Conservation (phyloP, 2,113 vertebrate genomes). For the Miniopterus natalensis region DNA sequence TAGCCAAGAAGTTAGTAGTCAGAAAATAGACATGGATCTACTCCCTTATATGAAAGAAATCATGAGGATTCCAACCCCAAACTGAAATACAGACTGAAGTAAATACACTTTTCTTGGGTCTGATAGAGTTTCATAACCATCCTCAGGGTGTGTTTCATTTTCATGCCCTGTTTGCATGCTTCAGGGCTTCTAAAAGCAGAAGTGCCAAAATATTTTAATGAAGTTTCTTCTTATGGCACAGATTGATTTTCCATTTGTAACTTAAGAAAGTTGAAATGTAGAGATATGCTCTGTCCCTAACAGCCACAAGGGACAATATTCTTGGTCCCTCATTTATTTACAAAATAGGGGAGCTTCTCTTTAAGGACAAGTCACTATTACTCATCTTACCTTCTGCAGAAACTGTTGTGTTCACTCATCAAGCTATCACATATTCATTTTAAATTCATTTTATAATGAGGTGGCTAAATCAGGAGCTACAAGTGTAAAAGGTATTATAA, state of each 20-base stretch:
- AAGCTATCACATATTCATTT: not conserved
- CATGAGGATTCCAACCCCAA: not conserved
- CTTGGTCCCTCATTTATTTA: not conserved
- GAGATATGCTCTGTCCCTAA: not conserved
- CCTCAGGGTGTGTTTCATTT: slow-evolving; percentile 62
- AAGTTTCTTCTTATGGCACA: slow-evolving; percentile 46
- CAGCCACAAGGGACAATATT: not conserved
- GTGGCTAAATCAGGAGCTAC: not conserved
- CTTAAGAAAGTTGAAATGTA: slow-evolving; percentile 37
- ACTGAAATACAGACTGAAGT: slow-evolving; percentile 11
- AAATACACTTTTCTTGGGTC: slow-evolving; percentile 16
- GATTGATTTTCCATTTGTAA: not conserved
- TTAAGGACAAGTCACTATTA: not conserved
- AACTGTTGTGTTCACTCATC: not conserved
- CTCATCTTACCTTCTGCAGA: not conserved
- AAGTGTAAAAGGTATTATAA: not conserved
- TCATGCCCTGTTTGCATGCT: slow-evolving; percentile 58
- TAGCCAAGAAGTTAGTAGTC: not conserved
- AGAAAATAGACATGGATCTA: not conserved
- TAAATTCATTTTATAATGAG: slow-evolving; percentile 30
- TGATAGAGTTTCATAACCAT: slow-evolving; percentile 59
- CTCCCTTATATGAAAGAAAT: not conserved
- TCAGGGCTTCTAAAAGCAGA: slow-evolving; percentile 73
- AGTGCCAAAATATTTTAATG: slow-evolving; percentile 69
- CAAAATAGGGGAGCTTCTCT: not conserved